Conservation (phyloP, 2,888 invertebrate species). For the Helobdella robusta region DNA sequence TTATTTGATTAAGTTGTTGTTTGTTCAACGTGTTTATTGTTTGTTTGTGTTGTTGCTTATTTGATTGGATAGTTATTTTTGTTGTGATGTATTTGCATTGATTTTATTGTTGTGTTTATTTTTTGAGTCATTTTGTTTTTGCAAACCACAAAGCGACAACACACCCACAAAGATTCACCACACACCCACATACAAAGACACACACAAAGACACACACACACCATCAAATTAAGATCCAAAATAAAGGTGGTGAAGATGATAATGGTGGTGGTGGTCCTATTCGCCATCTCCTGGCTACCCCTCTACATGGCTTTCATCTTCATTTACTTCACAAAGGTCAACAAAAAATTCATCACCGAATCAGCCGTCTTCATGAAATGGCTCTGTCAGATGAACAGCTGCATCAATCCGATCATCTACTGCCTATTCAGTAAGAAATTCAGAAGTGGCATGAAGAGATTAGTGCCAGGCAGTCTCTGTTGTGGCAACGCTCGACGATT, state of each 20-base stretch:
- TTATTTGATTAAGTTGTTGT: too few relatives aligned
- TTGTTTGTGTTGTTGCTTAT: too few relatives aligned
- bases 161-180: not conserved
- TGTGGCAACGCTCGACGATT: too few relatives aligned
- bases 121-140: too few relatives aligned
- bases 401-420: constrained; percentile 86
- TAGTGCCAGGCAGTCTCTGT: too few relatives aligned
- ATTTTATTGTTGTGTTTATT: too few relatives aligned
- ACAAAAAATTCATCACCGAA: constrained; percentile 28
- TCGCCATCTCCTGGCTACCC: constrained; percentile 84
- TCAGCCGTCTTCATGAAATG: constrained; percentile 63
- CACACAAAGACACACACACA: not conserved
- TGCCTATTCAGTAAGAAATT: constrained; percentile 91
- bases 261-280: constrained; percentile 80
- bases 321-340: constrained; percentile 63
- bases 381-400: constrained; percentile 85
- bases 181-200: not conserved
- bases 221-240: not conserved
- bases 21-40: too few relatives aligned
- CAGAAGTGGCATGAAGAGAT: constrained; percentile 69
- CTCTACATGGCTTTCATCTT: constrained; percentile 78
- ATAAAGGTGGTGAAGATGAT: constrained; percentile 67
- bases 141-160: not conserved
- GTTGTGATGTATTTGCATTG: too few relatives aligned
- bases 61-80: too few relatives aligned